phyloP scores from a whole-genome alignment of 2,888 invertebrate species.

The Scaptomyza reducta region DNA sequence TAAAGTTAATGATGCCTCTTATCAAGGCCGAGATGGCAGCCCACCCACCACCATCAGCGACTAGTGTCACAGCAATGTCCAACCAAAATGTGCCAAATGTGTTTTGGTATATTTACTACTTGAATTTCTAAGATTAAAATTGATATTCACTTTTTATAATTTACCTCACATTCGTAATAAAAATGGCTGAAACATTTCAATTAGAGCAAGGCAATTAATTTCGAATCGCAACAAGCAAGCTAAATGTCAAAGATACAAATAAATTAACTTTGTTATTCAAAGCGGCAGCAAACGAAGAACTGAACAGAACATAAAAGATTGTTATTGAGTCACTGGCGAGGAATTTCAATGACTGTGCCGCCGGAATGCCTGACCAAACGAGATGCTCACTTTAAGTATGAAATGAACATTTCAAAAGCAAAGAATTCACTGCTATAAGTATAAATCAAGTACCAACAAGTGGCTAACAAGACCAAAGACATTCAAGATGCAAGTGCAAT shows the following conservation, averaged over 20 bases:
- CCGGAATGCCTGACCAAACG: slow-evolving; percentile 12
- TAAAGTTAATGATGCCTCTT: slow-evolving; percentile 33
- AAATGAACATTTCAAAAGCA: neutral
- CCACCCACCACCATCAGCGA: slow-evolving; percentile 11
- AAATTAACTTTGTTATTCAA: slow-evolving; percentile 35
- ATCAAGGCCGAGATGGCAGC: slow-evolving; percentile 44
- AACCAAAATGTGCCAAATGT: neutral
- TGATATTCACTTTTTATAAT: neutral
- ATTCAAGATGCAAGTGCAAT: neutral
- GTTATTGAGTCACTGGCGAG: slow-evolving; percentile 19
- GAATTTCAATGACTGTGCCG: slow-evolving; percentile 34
- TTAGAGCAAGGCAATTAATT: neutral
- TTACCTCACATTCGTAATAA: neutral
- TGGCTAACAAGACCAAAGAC: neutral
- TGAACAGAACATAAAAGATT: slow-evolving; percentile 5
- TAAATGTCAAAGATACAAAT: slow-evolving; percentile 45
- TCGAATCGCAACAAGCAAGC: slow-evolving; percentile 1
- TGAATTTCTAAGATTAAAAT: no score
- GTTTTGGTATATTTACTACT: neutral
- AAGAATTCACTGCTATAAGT: neutral
- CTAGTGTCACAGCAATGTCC: slow-evolving; percentile 11
- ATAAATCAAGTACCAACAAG: neutral
- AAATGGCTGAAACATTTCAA: slow-evolving; percentile 5
- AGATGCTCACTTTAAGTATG: neutral
- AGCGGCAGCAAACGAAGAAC: slow-evolving; percentile 4